phyloP scores from a whole-genome alignment of 2,888 invertebrate genomes.

The Fragum fragum region DNA sequence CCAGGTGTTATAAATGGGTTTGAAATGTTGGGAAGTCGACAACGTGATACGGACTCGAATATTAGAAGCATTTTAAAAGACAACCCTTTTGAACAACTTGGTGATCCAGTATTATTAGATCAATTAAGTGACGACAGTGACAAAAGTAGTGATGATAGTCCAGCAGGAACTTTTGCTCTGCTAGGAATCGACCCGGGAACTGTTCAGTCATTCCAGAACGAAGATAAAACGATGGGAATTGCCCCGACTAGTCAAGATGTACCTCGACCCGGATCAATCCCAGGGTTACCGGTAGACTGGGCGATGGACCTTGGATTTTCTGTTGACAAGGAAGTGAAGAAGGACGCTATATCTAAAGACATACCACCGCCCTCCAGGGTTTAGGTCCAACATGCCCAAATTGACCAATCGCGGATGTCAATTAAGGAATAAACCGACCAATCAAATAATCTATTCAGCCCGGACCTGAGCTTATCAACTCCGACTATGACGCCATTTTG shows the following conservation, averaged over 20 bases:
- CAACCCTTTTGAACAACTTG: neutral
- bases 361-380: neutral
- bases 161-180: slow-evolving; percentile 9
- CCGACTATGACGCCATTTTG: too few species aligned
- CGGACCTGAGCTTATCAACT: too few species aligned
- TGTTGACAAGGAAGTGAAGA: neutral
- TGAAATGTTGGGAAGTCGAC: slow-evolving; percentile 25
- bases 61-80: neutral
- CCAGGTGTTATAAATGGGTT: neutral
- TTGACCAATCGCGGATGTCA: too few species aligned
- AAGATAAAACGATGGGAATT: neutral
- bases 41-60: neutral
- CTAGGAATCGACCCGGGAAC: slow-evolving; percentile 13
- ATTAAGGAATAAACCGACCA: too few species aligned
- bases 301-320: slow-evolving; percentile 12
- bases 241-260: neutral
- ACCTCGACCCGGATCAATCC: neutral
- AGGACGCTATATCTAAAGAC: neutral
- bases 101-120: neutral
- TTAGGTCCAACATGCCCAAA: too few species aligned
- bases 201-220: neutral
- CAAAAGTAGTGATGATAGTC: neutral
- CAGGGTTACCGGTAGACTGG: neutral
- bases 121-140: neutral
- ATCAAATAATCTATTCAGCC: too few species aligned